phyloP scores from a whole-genome alignment of 2,113 vertebrate species.

The Odontophorus gujanensis region DNA sequence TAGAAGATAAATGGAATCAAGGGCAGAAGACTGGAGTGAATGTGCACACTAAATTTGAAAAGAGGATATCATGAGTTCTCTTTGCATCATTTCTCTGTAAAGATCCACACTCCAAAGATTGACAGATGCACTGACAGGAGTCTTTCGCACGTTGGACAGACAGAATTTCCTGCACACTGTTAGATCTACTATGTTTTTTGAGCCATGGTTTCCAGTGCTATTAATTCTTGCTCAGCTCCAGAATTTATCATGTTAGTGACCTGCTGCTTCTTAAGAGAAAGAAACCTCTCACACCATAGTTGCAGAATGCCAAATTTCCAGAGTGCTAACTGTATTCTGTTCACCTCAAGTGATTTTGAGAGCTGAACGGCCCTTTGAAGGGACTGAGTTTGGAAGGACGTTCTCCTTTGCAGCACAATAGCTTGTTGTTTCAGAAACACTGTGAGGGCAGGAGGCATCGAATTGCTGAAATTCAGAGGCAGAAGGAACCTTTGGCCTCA shows the following conservation, averaged over 20 bases:
- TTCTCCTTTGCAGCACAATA: neutral
- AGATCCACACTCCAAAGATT: neutral
- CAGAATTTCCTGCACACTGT: neutral
- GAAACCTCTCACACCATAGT: fast-evolving
- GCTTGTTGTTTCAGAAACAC: neutral
- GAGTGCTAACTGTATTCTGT: neutral
- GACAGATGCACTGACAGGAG: neutral
- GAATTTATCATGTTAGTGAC: neutral
- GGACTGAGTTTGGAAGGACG: neutral
- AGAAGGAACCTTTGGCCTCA: neutral
- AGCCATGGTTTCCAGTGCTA: neutral
- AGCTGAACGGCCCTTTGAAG: neutral
- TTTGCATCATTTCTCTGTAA: neutral
- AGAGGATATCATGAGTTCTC: neutral
- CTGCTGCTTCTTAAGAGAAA: neutral
- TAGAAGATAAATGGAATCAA: neutral
- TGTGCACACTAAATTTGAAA: neutral
- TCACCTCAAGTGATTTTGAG: neutral
- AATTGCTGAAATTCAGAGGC: neutral
- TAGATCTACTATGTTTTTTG: neutral
- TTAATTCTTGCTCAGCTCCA: neutral
- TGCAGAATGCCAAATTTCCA: neutral
- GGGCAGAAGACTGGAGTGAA: neutral
- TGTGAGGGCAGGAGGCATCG: neutral
- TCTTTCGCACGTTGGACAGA: neutral